Base-by-base conservation (phyloP, 2,113 vertebrate species). In the Lycocorax pyrrhopterus region DNA sequence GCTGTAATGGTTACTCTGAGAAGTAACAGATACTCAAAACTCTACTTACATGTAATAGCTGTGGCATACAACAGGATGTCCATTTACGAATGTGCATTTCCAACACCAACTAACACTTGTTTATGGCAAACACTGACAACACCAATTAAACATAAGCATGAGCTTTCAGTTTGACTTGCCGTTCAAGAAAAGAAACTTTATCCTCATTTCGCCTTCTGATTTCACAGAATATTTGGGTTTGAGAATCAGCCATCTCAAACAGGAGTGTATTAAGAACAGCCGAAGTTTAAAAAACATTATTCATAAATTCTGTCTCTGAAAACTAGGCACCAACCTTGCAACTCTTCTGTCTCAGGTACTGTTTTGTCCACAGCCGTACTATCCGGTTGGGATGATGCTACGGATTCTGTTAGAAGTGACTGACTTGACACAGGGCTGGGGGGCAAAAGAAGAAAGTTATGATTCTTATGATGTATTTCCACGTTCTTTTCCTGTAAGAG, bases 381-480 rank as follows among this genome's bases (percentile, higher is more conserved):
- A 93, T 98, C 98, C 88, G 95, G 93, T 97, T 97, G 98, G 91
- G 97, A 98, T 90, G 98, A 97, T 76, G 98, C 96, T 97, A 98
- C 97, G 53, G 98, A 98, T 95, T 98, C 97, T 94, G 98, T 97
- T 97, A 98, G 84, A 92, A 98, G 97, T 89, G 97, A 97, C 92
- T 97, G 98, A 97, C 96, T 98, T 97, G 97, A 98, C 80, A 98
- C 97, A 92, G 98, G 95, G 92, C 98, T 98, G 84, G 30, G 87
- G 66, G 26, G 12, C 26, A 79, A 86, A 69, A 88, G 62, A 88
- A 83, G 43, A 73, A 29, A 89, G 56, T 91, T 47, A 52, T 1
- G 1, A 17, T 44, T 92, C 87, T 55, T 51, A 74, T 9, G 7
- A 94, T 33, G 18, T 20, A 85, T 4, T 12, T n/a, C 19, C 16